Evolutionary conservation across 2,888 invertebrate genomes (phyloP).

Genomic region (Lycophotia porphyrea): DNA sequence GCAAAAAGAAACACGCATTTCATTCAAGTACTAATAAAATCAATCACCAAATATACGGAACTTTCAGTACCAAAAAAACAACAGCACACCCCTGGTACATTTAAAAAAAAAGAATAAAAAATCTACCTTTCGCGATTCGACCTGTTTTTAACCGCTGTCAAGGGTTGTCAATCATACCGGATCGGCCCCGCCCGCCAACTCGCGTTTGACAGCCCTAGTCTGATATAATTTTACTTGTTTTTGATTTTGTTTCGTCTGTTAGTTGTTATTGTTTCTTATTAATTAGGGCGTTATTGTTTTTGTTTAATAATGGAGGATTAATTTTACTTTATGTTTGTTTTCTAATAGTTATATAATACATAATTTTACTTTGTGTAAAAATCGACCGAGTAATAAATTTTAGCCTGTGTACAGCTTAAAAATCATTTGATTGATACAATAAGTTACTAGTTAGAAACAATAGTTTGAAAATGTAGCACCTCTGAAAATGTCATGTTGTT

Average conservation of each 20-base stretch:
- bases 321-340: not conserved
- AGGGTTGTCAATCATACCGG: slow-evolving; percentile 84
- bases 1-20: not conserved
- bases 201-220: slow-evolving; percentile 74
- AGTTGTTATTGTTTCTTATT: slow-evolving; percentile 66
- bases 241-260: slow-evolving; percentile 65
- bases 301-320: slow-evolving; percentile 15
- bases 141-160: slow-evolving; percentile 89
- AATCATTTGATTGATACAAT: not conserved
- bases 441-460: not conserved
- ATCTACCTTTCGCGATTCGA: slow-evolving; percentile 86
- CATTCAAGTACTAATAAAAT: slow-evolving; percentile 1
- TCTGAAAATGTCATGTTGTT: not conserved
- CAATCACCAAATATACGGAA: slow-evolving; percentile 70
- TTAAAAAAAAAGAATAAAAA: slow-evolving; percentile 67
- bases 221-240: slow-evolving; percentile 67
- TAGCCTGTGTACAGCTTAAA: not conserved
- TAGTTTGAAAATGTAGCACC: not conserved
- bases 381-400: not conserved
- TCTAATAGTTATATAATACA: no score
- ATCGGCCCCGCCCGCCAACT: slow-evolving; percentile 71
- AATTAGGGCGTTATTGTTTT: slow-evolving; percentile 55
- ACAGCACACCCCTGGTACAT: slow-evolving; percentile 64
- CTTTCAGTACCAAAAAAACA: slow-evolving; percentile 61
- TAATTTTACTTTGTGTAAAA: not conserved